These are phyloP conservation scores for Apotomis capreana DNA, from an alignment of 2,888 invertebrate species.

Conservation along the genomic window DNA sequence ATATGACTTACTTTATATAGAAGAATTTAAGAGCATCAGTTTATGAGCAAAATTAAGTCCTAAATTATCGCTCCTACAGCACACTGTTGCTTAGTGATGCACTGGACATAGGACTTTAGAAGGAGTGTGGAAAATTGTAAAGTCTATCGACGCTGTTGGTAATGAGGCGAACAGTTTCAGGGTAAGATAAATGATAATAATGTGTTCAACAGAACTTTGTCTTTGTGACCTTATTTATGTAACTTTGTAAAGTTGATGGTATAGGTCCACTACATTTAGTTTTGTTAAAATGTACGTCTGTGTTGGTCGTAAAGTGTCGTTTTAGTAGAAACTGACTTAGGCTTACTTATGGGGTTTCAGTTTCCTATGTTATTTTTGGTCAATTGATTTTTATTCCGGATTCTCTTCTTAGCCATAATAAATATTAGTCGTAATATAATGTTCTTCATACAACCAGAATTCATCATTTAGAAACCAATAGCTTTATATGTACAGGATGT, in stretches of 20 bases:
- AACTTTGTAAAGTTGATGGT: conserved; percentile 1
- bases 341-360: too few species aligned
- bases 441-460: too few species aligned
- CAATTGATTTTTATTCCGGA: too few species aligned
- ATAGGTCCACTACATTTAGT: too few species aligned
- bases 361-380: too few species aligned
- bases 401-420: too few species aligned
- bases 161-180: conserved; percentile 52
- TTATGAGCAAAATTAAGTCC: conserved; percentile 3
- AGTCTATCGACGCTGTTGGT: conserved; percentile 48
- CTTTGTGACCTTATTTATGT: conserved; percentile 25
- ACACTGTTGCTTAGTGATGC: background rate
- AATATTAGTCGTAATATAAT: too few species aligned
- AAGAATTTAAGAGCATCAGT: conserved; percentile 16
- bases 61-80: background rate
- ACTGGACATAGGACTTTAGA: background rate
- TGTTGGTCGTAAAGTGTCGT: too few species aligned
- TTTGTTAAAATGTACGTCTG: too few species aligned
- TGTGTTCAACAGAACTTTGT: conserved; percentile 30
- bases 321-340: too few species aligned
- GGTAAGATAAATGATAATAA: conserved; percentile 44
- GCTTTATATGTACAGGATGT: too few species aligned
- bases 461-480: too few species aligned
- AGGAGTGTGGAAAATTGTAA: conserved; percentile 47
- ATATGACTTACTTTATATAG: conserved; percentile 33